Evolutionary conservation across 2,888 invertebrate genomes (phyloP), one percentile per base, ranked within the genome.

Genomic region (Tanypteryx hageni): DNA sequence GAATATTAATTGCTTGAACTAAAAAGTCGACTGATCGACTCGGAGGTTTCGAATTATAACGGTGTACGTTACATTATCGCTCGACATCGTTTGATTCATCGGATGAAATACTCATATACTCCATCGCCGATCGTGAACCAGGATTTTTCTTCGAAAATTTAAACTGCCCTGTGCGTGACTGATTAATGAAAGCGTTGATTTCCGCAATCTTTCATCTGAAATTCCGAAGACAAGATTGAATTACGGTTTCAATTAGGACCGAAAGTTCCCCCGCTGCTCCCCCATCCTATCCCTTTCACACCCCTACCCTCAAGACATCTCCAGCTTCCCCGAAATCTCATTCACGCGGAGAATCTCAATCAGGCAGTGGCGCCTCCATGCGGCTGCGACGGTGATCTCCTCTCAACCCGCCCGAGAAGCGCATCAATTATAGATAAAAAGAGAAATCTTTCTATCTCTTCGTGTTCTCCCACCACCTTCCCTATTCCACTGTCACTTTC

Each of bases 401-500:
- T 11, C 18, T 9, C 89, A 44, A 61, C 89, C 31, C 89, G n/a
- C 89, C 64, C 89, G 44, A 64, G 3, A 61, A 22, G 61, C 9
- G 18, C 86, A 61, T 86, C 31, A 57, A 9, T 59, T 22, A 31
- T 61, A 86, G 61, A 61, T n/a, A 16, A 27, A 86, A 59, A 14
- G 27, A 64, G 27, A 22, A 18, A 92, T 91, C 83, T 92, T 92
- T 92, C 91, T 93, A n/a, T 68, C 85, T 61, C 44, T 92, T 44
- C 81, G 61, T 61, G 31, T 59, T 82, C 89, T 76, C 92, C 83
- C 92, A 92, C 92, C 93, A 86, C 83, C 86, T 89, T 64, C 92
- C 44, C 56, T 31, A 18, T 92, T 92, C 91, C 92, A 92, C 92
- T 59, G 9, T 18, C 57, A 10, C 31, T 31, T 44, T 44, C 44